A percentile compares a stretch with the other conserved stretches of the same genome.
These are phyloP conservation scores for Brachionus sp. DNA, from an alignment of 1,140 invertebrate genomes.

Conservation along the genomic window DNA sequence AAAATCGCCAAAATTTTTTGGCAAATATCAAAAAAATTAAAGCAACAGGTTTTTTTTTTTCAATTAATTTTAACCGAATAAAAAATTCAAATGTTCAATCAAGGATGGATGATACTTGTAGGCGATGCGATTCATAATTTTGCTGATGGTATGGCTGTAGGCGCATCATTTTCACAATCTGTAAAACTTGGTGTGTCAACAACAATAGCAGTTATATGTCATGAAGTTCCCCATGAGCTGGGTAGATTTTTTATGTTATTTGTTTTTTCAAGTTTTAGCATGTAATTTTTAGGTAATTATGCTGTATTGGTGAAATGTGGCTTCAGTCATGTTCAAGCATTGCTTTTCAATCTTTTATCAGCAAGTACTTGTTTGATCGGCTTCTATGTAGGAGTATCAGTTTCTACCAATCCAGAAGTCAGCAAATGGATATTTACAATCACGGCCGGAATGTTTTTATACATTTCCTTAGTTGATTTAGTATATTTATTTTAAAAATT, in stretches of 20 bases:
- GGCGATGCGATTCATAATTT: slow-evolving; percentile 63
- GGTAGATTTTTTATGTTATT: slow-evolving; percentile 51
- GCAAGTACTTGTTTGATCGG: slow-evolving; percentile 53
- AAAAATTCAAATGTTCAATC: slow-evolving; percentile 46
- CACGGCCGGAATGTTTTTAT: slow-evolving; percentile 45
- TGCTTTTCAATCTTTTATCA: slow-evolving; percentile 62
- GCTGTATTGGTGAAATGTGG: slow-evolving; percentile 44
- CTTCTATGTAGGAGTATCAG: slow-evolving; percentile 21
- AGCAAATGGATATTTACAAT: slow-evolving; percentile 41
- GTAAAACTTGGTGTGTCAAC: slow-evolving; percentile 56
- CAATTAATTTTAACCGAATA: background rate
- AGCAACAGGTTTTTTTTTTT: slow-evolving; percentile 15
- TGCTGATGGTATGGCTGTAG: slow-evolving; percentile 62
- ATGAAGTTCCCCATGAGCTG: slow-evolving; percentile 63
- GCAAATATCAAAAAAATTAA: slow-evolving; percentile 11
- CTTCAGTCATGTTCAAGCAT: slow-evolving; percentile 29
- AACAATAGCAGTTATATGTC: slow-evolving; percentile 61
- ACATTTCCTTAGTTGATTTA: slow-evolving; percentile 44
- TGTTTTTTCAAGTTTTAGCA: background rate
- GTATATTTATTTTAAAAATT: slow-evolving; percentile 46
- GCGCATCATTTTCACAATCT: slow-evolving; percentile 59
- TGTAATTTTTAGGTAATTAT: slow-evolving; percentile 45
- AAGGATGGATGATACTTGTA: slow-evolving; percentile 58
- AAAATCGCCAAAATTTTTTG: background rate
- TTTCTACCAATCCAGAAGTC: background rate